Percentiles rank a stretch among this genome's conserved stretches.
phyloP scores from a whole-genome alignment of 2,888 invertebrate species.

The Drosophila infuscata region DNA sequence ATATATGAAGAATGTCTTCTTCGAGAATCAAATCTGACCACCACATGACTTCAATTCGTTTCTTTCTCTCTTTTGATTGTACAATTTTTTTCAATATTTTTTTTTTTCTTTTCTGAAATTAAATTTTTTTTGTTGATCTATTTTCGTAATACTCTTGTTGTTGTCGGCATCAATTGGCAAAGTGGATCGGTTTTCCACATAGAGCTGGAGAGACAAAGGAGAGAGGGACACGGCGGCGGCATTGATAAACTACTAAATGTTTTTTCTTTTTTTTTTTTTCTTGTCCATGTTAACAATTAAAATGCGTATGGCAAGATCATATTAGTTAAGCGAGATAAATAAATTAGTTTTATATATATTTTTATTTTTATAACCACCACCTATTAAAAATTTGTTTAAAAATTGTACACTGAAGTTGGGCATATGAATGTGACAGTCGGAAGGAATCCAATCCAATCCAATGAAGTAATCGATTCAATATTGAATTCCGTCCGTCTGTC shows the following conservation, averaged over 20 bases:
- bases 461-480: neutral
- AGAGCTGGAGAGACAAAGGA: constrained; percentile 29
- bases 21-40: constrained; percentile 37
- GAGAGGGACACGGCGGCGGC: constrained; percentile 14
- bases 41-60: constrained; percentile 22
- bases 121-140: constrained; percentile 48
- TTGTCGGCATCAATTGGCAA: constrained; percentile 37
- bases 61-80: constrained; percentile 34
- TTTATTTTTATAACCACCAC: constrained; percentile 5
- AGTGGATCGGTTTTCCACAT: neutral
- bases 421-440: neutral
- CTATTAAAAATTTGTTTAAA: neutral
- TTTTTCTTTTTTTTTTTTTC: constrained; percentile 6
- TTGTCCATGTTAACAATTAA: constrained; percentile 30
- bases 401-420: neutral
- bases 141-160: constrained; percentile 45
- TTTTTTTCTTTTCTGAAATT: constrained; percentile 37
- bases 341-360: constrained; percentile 21
- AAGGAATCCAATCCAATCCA: neutral
- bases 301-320: constrained; percentile 35
- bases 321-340: constrained; percentile 30
- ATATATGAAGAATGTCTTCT: constrained; percentile 28
- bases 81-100: neutral
- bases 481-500: neutral
- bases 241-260: constrained; percentile 25